These are phyloP conservation scores for Dreissena polymorpha DNA, from an alignment of 1,140 invertebrate genomes.

Conservation along the genomic window DNA sequence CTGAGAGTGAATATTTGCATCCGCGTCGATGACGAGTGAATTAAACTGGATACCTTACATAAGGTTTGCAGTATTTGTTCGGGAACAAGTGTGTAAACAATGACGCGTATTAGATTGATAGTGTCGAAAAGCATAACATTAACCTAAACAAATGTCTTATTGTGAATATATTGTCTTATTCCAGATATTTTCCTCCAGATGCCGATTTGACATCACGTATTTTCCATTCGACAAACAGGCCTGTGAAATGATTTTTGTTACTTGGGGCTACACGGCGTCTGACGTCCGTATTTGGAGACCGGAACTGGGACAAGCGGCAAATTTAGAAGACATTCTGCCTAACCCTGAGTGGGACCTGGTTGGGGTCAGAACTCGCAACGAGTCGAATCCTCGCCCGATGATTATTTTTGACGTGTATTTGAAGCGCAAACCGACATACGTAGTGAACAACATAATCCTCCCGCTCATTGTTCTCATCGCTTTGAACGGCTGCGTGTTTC, in stretches of 20 bases:
- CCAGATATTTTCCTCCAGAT: constrained; percentile 17
- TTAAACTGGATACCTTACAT: too few relatives aligned
- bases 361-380: background rate
- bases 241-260: constrained; percentile 9
- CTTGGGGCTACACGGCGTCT: constrained; percentile 2
- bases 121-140: too few relatives aligned
- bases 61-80: too few relatives aligned
- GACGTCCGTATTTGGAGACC: constrained; percentile 1
- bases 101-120: too few relatives aligned
- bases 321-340: background rate
- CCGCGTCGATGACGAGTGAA: too few relatives aligned
- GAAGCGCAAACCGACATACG: constrained; percentile 5
- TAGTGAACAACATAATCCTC: background rate
- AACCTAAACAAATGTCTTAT: too few relatives aligned
- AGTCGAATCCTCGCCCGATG: background rate
- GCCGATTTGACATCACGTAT: constrained; percentile 9
- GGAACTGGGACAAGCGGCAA: background rate
- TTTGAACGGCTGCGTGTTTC: constrained; percentile 7
- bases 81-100: too few relatives aligned
- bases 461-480: background rate
- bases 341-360: background rate
- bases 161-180: background rate
- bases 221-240: constrained; percentile 21
- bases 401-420: background rate
- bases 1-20: too few relatives aligned